Percentiles rank a stretch among this genome's conserved stretches.
Conservation (phyloP, 2,113 vertebrate species). For the Etheostoma spectabile region DNA sequence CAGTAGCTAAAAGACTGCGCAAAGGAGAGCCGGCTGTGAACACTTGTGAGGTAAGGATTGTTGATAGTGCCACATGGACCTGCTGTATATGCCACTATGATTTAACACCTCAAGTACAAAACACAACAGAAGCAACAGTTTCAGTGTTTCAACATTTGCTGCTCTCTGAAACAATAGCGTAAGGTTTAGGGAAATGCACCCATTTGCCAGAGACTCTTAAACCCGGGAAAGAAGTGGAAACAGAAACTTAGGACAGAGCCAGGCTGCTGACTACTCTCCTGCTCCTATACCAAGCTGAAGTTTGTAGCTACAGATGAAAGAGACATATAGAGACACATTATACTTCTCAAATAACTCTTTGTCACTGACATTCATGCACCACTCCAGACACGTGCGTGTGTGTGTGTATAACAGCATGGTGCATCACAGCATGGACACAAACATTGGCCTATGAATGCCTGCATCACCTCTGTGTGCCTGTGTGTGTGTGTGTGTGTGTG, state of each 20-base stretch:
- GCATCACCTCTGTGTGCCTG: not conserved
- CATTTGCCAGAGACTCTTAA: no score
- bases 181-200: not conserved
- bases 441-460: not conserved
- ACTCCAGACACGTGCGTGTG: not conserved
- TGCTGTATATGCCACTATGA: not conserved
- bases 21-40: slow-evolving; percentile 85
- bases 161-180: not conserved
- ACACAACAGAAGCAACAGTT: not conserved
- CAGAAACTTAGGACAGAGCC: not conserved
- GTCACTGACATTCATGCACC: not conserved
- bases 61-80: not conserved
- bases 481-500: not conserved
- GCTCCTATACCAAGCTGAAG: not conserved
- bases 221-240: not conserved
- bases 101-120: not conserved
- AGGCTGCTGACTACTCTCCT: no score
- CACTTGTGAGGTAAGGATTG: slow-evolving; percentile 82
- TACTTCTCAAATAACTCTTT: not conserved
- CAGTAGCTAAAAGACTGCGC: slow-evolving; percentile 83
- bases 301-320: not conserved
- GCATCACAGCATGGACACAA: not conserved
- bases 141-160: not conserved
- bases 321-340: not conserved
- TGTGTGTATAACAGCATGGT: not conserved